These are phyloP conservation scores for Pseudococcus viburni DNA, from an alignment of 2,888 invertebrate genomes.

Conservation along the genomic window DNA sequence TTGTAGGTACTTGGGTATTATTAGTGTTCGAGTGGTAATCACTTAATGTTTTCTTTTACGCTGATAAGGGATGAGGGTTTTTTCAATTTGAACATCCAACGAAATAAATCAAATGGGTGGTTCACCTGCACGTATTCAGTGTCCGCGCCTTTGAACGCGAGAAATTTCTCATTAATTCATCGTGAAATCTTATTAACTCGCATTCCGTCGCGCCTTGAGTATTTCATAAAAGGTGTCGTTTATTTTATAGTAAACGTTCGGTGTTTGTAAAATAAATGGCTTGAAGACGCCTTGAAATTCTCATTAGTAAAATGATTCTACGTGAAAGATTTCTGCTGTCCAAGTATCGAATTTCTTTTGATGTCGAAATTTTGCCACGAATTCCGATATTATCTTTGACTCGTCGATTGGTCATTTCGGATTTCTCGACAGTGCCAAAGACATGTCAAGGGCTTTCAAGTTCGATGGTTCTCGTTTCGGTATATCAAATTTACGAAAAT, in stretches of 20 bases:
- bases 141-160: not conserved
- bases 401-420: slow-evolving; percentile 6
- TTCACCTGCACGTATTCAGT: not conserved
- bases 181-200: slow-evolving; percentile 20
- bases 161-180: slow-evolving; percentile 30
- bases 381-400: not conserved
- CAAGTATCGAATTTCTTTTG: slow-evolving; percentile 36
- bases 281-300: not conserved
- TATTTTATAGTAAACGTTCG: not conserved
- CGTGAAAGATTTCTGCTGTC: not conserved
- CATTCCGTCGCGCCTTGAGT: not conserved
- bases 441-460: not conserved
- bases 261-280: not conserved
- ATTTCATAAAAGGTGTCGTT: slow-evolving; percentile 29
- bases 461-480: not conserved
- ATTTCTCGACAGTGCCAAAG: not conserved
- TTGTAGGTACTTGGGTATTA: not conserved
- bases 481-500: not conserved
- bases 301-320: slow-evolving; percentile 32
- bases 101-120: not conserved
- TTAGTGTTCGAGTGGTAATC: not conserved
- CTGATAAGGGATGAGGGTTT: not conserved
- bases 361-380: not conserved
- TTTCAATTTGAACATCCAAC: not conserved
- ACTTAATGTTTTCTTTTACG: not conserved